phyloP scores from a whole-genome alignment of 2,797 vertebrate species.

The Danio kyathit region DNA sequence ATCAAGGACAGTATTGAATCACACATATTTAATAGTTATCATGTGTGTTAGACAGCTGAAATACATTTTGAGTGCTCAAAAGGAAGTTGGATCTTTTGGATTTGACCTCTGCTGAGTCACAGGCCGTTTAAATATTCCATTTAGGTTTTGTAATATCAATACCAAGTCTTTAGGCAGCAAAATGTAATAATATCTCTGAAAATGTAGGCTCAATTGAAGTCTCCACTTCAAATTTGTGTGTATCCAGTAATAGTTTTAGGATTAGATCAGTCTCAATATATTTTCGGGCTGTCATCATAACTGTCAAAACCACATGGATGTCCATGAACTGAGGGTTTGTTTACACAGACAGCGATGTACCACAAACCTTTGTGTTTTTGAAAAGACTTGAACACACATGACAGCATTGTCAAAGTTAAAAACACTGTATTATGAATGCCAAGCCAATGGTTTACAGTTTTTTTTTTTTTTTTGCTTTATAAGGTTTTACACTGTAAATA shows the following conservation, averaged over 20 bases:
- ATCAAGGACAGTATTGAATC: background rate
- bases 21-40: constrained; percentile 17
- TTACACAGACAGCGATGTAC: no score
- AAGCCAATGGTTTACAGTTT: no score
- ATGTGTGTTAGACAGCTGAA: constrained; percentile 10
- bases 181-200: background rate
- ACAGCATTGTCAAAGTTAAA: no score
- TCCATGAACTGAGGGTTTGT: background rate
- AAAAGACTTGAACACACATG: no score
- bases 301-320: background rate
- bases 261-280: background rate
- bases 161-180: background rate
- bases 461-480: no score
- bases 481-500: no score
- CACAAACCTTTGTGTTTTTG: no score
- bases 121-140: background rate
- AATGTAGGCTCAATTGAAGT: background rate
- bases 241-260: background rate
- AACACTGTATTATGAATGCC: no score
- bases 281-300: background rate
- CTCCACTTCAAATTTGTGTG: background rate
- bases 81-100: background rate
- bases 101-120: constrained; percentile 6
- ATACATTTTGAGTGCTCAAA: background rate
- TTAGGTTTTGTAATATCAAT: background rate